These are phyloP conservation scores for Syngnathus acus DNA, from an alignment of 2,797 vertebrate species.

Conservation along the genomic window DNA sequence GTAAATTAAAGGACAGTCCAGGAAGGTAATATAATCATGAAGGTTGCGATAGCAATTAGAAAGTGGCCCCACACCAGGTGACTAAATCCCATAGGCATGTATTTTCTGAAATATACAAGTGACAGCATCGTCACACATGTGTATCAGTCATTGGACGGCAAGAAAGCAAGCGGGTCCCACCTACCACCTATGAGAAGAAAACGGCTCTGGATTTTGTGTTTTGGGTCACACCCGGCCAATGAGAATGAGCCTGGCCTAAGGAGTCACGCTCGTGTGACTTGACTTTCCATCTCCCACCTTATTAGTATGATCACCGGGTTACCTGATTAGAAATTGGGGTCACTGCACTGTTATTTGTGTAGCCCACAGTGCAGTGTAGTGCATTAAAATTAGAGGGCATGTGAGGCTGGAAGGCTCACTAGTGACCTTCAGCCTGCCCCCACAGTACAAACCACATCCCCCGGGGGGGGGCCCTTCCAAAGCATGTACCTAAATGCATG, in stretches of 20 bases:
- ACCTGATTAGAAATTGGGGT: neutral
- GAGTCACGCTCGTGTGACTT: neutral
- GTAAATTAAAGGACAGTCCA: no score
- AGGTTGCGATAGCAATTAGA: no score
- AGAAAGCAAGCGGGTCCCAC: neutral
- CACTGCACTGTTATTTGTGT: neutral
- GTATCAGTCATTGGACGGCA: neutral
- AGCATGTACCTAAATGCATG: neutral
- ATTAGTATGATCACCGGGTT: neutral
- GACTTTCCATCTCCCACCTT: neutral
- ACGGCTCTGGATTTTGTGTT: neutral
- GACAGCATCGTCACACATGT: neutral
- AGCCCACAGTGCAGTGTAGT: neutral
- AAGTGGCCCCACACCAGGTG: no score
- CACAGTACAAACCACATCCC: neutral
- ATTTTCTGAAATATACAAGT: neutral
- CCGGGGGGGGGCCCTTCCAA: no score
- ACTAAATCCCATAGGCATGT: no score
- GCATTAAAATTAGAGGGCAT: neutral
- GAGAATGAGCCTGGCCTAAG: neutral
- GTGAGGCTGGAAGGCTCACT: neutral
- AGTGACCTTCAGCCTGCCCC: neutral
- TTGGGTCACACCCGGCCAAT: neutral
- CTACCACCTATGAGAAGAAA: neutral
- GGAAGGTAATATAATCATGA: neutral